phyloP scores from a whole-genome alignment of 1,140 invertebrate species.

The Olivierus martensii region DNA sequence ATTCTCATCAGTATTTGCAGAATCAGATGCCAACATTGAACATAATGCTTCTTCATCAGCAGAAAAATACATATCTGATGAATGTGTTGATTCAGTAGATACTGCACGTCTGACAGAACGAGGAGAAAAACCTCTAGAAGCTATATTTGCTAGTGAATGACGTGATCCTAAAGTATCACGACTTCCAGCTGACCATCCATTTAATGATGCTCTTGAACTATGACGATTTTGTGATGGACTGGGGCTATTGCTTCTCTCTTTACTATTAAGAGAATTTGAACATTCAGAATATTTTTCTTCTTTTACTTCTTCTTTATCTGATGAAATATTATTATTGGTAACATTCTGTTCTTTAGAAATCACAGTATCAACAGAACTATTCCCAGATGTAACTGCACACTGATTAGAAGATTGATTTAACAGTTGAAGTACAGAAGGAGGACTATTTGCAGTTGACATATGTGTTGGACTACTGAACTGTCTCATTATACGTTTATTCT shows the following conservation, averaged over 20 bases:
- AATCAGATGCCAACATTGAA: constrained; percentile 1
- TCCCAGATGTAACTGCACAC: too few relatives aligned
- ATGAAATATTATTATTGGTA: too few relatives aligned
- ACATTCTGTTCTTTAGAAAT: too few relatives aligned
- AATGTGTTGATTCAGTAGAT: constrained; percentile 59
- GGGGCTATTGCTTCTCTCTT: constrained; percentile 12
- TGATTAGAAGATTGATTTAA: too few relatives aligned
- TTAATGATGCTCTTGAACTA: constrained; percentile 13
- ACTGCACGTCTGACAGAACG: constrained; percentile 42
- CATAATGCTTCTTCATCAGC: constrained; percentile 58
- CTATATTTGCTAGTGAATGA: constrained; percentile 14
- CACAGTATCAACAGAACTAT: too few relatives aligned
- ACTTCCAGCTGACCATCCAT: constrained; percentile 5
- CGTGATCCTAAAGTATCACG: constrained; percentile 10
- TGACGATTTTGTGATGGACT: constrained; percentile 11
- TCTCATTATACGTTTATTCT: constrained; percentile 10
- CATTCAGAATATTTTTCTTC: background rate
- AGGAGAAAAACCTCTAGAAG: constrained; percentile 13
- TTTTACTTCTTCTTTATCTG: background rate
- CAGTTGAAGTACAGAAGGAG: background rate
- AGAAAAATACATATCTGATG: constrained; percentile 78
- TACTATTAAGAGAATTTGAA: background rate
- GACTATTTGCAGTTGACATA: constrained; percentile 15
- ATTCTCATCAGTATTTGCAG: constrained; percentile 1
- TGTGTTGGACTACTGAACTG: constrained; percentile 16